Conservation (phyloP, 2,113 vertebrate species). For the Oreocharis arfaki region DNA sequence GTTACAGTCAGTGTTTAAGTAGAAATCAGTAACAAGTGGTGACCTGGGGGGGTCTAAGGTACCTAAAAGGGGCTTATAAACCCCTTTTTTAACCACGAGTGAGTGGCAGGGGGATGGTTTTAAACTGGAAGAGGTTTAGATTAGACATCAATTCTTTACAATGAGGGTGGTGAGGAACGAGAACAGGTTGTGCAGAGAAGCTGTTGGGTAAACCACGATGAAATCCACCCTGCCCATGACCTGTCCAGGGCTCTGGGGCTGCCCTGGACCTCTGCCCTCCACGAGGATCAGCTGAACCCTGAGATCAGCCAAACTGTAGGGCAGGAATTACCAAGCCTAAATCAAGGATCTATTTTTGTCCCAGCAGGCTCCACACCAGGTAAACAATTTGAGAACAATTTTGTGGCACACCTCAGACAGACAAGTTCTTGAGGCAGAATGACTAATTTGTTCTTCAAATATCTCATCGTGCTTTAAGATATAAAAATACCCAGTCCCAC, state of each 20-base stretch:
- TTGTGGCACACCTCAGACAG: constrained; percentile 59
- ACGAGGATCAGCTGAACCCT: neutral
- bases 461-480: constrained; percentile 27
- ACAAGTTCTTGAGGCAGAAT: constrained; percentile 43
- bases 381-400: constrained; percentile 58
- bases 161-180: fast-evolving
- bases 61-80: neutral
- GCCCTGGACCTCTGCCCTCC: neutral
- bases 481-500: constrained; percentile 50
- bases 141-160: neutral
- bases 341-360: constrained; percentile 43
- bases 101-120: neutral
- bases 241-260: neutral
- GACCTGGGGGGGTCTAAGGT: neutral
- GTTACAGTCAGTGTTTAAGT: neutral
- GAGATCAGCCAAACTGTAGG: neutral
- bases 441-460: constrained; percentile 67
- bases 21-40: neutral
- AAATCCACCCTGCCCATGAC: neutral
- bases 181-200: neutral
- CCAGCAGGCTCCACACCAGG: constrained; percentile 24
- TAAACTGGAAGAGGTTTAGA: neutral
- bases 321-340: constrained; percentile 19
- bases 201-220: neutral
- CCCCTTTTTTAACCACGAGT: neutral